These are phyloP conservation scores for Eristalinus aeneus DNA, from an alignment of 2,888 invertebrate genomes.

Conservation along the genomic window DNA sequence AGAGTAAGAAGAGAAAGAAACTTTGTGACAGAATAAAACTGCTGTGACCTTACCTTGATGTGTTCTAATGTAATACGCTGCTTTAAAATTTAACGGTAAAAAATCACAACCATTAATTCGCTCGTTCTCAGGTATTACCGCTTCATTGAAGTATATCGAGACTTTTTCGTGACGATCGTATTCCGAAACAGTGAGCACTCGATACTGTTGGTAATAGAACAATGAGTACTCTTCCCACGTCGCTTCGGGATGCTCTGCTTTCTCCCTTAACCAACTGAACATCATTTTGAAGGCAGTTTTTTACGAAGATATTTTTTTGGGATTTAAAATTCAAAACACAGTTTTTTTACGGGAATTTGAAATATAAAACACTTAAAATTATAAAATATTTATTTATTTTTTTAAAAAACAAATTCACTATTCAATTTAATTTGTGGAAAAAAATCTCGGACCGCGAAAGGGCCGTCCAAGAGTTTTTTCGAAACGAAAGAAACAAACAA, in stretches of 20 bases:
- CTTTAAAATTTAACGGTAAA: constrained; percentile 80
- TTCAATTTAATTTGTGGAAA: constrained; percentile 63
- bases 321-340: constrained; percentile 15
- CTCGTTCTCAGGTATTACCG: constrained; percentile 78
- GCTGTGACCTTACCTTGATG: constrained; percentile 80
- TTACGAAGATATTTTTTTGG: constrained; percentile 43
- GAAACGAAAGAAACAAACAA: background rate
- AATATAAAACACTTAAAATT: constrained; percentile 80
- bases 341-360: constrained; percentile 72
- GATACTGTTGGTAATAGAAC: constrained; percentile 79
- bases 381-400: constrained; percentile 65
- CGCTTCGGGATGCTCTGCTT: constrained; percentile 80
- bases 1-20: background rate
- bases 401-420: constrained; percentile 8
- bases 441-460: constrained; percentile 37
- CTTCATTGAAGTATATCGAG: constrained; percentile 78
- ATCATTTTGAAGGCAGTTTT: constrained; percentile 75
- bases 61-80: constrained; percentile 80
- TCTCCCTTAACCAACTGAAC: constrained; percentile 79
- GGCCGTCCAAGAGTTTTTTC: constrained; percentile 35
- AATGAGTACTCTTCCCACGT: constrained; percentile 82
- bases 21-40: background rate
- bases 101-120: constrained; percentile 79
- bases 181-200: constrained; percentile 81
- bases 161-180: constrained; percentile 80